Evolutionary conservation across 2,797 vertebrate genomes (phyloP), one percentile per base, ranked within the genome.

Genomic region (Myripristis jacobus): DNA sequence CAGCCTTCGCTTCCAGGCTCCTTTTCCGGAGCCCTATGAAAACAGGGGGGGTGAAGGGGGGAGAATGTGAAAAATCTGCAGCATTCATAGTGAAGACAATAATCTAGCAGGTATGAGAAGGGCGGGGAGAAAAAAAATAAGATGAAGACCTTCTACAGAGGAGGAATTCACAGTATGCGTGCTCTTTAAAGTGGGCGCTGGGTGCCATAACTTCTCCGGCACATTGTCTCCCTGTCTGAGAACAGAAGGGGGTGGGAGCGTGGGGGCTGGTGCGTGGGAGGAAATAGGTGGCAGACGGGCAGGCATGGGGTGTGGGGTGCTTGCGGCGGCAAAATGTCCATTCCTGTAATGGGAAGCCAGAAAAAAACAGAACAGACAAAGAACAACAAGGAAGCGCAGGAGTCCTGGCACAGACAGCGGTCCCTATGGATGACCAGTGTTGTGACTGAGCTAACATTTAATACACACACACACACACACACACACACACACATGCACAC

Each of bases 61-160:
- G 82, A 75, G 85, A 87, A 86, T 86, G 85, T 79, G 34, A 82
- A 70, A 70, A 78, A 87, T 85, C 68, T 52, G 41, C 69, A 70
- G 66, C 58, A 70, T 80, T 85, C 64, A 63, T 69, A 52, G 75
- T 29, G 53, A 79, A 79, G 69, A 77, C 73, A 79, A 79, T 82
- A 83, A 79, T 82, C 77, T 76, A 57, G 27, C 81, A 86, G 83
- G 81, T 86, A 88, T 88, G 75, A 80, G 15, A 66, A 66, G 29
- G 69, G 44, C 22, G 6, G 16, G 24, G 48, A 50, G 16, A 25
- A 56, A 38, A 21, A 3, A 18, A 50, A 67, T n/a, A n/a, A 50
- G 66, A 78, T 66, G 76, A 48, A 43, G 71, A 64, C 44, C 61
- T 55, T 83, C 75, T 44, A 51, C 61, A 31, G 52, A 68, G 58